Base-by-base conservation (phyloP, 2,797 vertebrate genomes). In the Simalia tracyae region DNA sequence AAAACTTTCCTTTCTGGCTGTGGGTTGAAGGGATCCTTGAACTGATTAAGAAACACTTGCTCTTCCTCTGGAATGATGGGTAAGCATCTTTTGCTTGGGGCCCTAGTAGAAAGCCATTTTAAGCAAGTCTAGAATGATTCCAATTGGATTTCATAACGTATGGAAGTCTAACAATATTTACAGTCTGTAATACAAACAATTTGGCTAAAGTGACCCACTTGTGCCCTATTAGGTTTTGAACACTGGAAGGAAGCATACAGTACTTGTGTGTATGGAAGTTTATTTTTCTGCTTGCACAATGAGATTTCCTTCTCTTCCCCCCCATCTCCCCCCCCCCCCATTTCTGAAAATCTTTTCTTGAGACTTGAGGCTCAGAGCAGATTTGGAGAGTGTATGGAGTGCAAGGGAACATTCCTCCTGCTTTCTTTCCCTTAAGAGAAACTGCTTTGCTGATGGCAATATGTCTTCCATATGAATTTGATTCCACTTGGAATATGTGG, bases 21-120 rank as follows among this genome's bases (percentile, higher is more conserved):
- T 99, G 99, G 99, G 99, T 99, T 54, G 99, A 99, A 94, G 99
- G 98, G 31, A 99, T 99, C 96, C 97, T 99, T 97, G 99, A 99
- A 57, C 97, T 99, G 61, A 99, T 99, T 91, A 99, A 99, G 95
- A 98, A 99, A 85, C 99, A 99, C 94, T 98, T 99, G 84, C 97
- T 99, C 0, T 96, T 96, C 28, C 98, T 99, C 90, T 99, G 99
- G 99, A 99, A 99, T 17, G 99, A 99, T 28, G 99, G 99, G 99
- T 99, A 97, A 98, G 98, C 90, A 24, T 46, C 19, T 81, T 7
- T 56, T 1, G 0, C 86, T 5, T 17, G 89, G 24, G 10, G 12
- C 12, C 56, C 54, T 59, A 46, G 14, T 66, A 26, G n/a, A n/a
- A 59, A 17, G 6, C n/a, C 63, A 36, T 36, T 2, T 60, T 59